Evolutionary conservation across 2,113 vertebrate genomes (phyloP).

Genomic region (Vombatus ursinus): DNA sequence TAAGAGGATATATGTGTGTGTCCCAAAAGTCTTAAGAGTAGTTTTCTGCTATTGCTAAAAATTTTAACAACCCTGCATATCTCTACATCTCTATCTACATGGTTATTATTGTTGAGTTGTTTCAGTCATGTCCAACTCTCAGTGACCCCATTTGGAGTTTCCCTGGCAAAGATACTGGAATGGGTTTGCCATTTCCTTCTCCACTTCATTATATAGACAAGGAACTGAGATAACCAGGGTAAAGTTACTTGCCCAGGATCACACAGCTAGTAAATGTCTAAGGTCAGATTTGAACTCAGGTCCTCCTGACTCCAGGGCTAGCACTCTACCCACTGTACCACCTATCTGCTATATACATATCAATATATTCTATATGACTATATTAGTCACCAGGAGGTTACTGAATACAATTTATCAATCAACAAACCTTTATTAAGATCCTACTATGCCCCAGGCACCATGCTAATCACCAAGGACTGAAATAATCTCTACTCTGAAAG

Average conservation of each 20-base stretch:
- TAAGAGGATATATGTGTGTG: neutral
- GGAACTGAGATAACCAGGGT: neutral
- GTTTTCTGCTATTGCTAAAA: neutral
- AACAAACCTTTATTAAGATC: neutral
- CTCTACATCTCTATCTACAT: neutral
- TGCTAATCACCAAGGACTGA: neutral
- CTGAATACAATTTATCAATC: neutral
- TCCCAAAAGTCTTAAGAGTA: neutral
- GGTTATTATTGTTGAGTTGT: neutral
- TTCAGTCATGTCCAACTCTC: neutral
- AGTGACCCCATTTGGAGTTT: neutral
- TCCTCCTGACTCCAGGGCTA: neutral
- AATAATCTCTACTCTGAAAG: neutral
- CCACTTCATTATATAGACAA: constrained; percentile 7
- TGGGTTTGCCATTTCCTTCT: neutral
- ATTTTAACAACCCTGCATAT: neutral
- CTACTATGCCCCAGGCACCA: neutral
- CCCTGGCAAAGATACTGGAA: neutral
- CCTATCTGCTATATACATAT: neutral
- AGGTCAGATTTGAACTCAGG: neutral
- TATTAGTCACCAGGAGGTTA: neutral
- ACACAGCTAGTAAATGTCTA: neutral
- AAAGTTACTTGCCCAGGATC: neutral
- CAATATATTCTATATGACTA: neutral
- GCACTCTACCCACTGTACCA: neutral